Evolutionary conservation across 2,113 vertebrate species (phyloP).

Genomic region (Epinephelus moara): DNA sequence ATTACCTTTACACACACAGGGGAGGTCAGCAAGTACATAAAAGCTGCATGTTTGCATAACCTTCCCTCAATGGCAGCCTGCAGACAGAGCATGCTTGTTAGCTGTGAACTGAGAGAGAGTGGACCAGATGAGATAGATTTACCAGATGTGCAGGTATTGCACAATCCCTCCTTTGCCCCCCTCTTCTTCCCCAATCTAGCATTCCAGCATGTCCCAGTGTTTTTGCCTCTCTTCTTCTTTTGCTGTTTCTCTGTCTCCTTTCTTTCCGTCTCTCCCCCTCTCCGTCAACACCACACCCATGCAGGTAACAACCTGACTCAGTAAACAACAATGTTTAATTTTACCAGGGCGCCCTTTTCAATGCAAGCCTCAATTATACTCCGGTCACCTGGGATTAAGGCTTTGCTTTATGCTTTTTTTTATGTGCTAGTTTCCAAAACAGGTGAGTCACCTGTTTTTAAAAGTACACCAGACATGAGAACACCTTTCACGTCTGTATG

Average conservation of each 20-base stretch:
- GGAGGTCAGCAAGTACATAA: conserved; percentile 64
- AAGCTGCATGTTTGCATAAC: conserved; percentile 73
- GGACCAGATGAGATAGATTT: conserved; percentile 76
- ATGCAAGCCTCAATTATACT: conserved; percentile 69
- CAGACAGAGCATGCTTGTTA: conserved; percentile 74
- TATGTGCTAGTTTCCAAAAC: conserved; percentile 70
- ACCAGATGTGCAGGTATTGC: conserved; percentile 85
- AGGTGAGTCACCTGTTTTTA: conserved; percentile 80
- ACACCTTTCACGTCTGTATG: conserved; percentile 9
- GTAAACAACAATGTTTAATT: conserved; percentile 74
- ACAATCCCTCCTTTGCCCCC: conserved; percentile 72
- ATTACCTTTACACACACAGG: conserved; percentile 40
- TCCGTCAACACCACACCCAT: conserved; percentile 59
- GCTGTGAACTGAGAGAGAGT: conserved; percentile 55
- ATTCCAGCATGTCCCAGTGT: conserved; percentile 68
- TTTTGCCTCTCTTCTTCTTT: conserved; percentile 20
- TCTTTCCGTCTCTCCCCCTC: neutral
- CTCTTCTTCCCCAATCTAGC: conserved; percentile 57
- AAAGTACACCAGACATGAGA: conserved; percentile 13
- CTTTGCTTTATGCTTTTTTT: conserved; percentile 46
- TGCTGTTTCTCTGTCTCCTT: neutral
- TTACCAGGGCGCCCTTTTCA: conserved; percentile 43
- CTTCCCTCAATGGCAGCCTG: conserved; percentile 56
- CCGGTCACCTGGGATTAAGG: conserved; percentile 64
- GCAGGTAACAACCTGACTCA: conserved; percentile 77